phyloP scores from a whole-genome alignment of 2,888 invertebrate species.

The Rutpela maculata region DNA sequence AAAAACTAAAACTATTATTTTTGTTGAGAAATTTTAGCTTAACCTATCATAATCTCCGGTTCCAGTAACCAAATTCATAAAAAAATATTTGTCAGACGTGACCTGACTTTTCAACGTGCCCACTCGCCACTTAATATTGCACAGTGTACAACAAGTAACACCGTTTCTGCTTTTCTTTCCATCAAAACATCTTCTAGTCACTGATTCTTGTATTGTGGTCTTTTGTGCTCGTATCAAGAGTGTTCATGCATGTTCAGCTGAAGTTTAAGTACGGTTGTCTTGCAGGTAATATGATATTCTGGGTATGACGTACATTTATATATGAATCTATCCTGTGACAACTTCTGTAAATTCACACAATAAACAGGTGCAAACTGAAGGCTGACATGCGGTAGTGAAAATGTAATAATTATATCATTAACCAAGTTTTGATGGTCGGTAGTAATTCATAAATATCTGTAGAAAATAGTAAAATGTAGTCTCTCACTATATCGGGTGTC shows the following conservation, averaged over 20 bases:
- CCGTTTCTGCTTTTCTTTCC: conserved; percentile 13
- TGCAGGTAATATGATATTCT: neutral
- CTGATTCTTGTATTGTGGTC: neutral
- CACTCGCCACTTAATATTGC: neutral
- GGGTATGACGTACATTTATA: neutral
- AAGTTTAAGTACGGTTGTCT: neutral
- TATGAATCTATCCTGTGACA: neutral
- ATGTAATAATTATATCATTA: too few species aligned
- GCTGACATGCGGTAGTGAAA: neutral
- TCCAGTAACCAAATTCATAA: too few species aligned
- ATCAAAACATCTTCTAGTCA: conserved; percentile 3
- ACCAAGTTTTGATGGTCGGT: too few species aligned
- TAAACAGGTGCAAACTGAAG: neutral
- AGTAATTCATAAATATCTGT: too few species aligned
- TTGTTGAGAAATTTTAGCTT: too few species aligned
- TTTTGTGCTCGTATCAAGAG: neutral
- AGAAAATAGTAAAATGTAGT: too few species aligned
- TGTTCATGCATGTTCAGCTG: neutral
- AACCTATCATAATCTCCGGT: too few species aligned
- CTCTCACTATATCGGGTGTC: too few species aligned
- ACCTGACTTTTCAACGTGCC: neutral
- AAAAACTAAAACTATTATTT: too few species aligned
- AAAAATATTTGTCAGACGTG: too few species aligned
- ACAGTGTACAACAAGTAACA: neutral
- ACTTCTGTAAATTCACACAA: neutral